These are phyloP conservation scores for Hydraecia micacea DNA, from an alignment of 2,888 invertebrate genomes.

Conservation along the genomic window DNA sequence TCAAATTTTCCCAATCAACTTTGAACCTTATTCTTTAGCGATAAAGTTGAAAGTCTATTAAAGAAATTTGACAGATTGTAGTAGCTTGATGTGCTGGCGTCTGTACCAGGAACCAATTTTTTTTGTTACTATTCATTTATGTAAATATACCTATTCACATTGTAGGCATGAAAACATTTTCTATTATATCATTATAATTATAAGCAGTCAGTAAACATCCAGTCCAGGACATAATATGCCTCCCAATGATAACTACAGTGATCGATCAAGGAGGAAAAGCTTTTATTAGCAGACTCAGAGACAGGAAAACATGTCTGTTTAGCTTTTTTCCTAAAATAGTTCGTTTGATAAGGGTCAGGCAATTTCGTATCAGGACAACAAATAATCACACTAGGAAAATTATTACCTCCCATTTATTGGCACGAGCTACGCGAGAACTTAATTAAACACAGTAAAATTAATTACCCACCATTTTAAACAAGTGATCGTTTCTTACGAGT, in stretches of 20 bases:
- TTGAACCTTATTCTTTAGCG: no score
- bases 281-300: not conserved
- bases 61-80: no score
- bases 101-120: no score
- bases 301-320: not conserved
- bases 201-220: not conserved
- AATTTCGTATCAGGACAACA: no score
- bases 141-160: no score
- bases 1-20: no score
- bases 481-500: not conserved
- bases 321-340: no score
- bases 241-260: not conserved
- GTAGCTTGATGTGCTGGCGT: no score
- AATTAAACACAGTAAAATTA: not conserved
- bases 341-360: not conserved
- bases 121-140: no score
- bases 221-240: not conserved
- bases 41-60: no score
- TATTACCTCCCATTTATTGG: not conserved
- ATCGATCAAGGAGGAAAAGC: not conserved
- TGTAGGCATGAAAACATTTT: not conserved
- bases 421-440: not conserved
- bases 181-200: not conserved
- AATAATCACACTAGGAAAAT: not conserved
- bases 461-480: conserved; percentile 1